Base-by-base conservation (phyloP, 1,140 invertebrate genomes). In the Caenorhabditis brenneri region DNA sequence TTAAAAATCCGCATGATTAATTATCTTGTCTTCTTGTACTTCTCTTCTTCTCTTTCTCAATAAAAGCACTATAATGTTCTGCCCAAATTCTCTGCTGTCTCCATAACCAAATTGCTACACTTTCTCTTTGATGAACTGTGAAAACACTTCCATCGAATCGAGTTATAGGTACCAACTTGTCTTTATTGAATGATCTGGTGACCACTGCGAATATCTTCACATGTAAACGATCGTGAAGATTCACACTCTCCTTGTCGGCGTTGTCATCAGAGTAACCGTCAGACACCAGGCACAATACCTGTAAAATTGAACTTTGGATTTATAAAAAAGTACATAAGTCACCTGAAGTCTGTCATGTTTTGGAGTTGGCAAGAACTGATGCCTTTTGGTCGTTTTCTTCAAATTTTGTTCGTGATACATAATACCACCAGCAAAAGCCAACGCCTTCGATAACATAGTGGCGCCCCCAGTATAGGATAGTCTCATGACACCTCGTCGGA, bases 401-500 rank as follows among this genome's bases (percentile, higher is more conserved):
- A 89, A 80, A 81, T 90, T 89, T 65, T 89, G 88, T 58, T 89
- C 88, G 36, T 90, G 88, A 48, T 86, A 88, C 12, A 89, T 81
- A 16, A 90, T 78, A 33, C 88, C 88, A 1, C 89, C 88, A 4
- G 88, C 86, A 53, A 89, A 89, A 2, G 86, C 85, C 33, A 89
- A 87, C 15, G 88, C 88, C 86, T 89, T 89, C 3, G 88, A 89
- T 10, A 89, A 80, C 81, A 88, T 90, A 1, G 88, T 89, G 16
- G 88, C 80, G 2, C 88, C 89, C 49, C 88, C 88, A 5, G 88
- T 69, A 65, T 89, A 89, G 3, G 88, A 88, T 80, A 89, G 85
- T 86, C 87, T 51, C 49, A 74, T 51, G 1, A 89, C 79, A 10
- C 88, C 88, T 46, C 65, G 88, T 88, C 49, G 79, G 86, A 88